Percentiles rank a stretch among this genome's conserved stretches.
phyloP scores from a whole-genome alignment of 1,140 invertebrate genomes.

The Apis mellifera region Amel_HAv3.1 CM009936.2:1678001-1678500 shows the following conservation, averaged over 20 bases:
- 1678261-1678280: conserved; percentile 66
- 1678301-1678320: neutral
- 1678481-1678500: conserved; percentile 63
- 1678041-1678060: no score
- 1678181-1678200: conserved; percentile 64
- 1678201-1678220: conserved; percentile 62
- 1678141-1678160: conserved; percentile 46
- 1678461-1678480: conserved; percentile 60
- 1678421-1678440: conserved; percentile 63
- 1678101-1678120: no score
- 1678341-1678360: no score
- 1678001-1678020: no score
- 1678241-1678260: conserved; percentile 61
- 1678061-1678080: no score
- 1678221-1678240: conserved; percentile 69
- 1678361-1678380: conserved; percentile 28
- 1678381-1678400: conserved; percentile 59
- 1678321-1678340: no score
- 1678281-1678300: conserved; percentile 33
- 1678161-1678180: conserved; percentile 63
- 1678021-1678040: no score
- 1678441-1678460: conserved; percentile 57
- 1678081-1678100: no score
- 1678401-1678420: conserved; percentile 60
- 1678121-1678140: no score